phyloP scores from a whole-genome alignment of 2,113 vertebrate genomes.

The Cygnus atratus region DNA sequence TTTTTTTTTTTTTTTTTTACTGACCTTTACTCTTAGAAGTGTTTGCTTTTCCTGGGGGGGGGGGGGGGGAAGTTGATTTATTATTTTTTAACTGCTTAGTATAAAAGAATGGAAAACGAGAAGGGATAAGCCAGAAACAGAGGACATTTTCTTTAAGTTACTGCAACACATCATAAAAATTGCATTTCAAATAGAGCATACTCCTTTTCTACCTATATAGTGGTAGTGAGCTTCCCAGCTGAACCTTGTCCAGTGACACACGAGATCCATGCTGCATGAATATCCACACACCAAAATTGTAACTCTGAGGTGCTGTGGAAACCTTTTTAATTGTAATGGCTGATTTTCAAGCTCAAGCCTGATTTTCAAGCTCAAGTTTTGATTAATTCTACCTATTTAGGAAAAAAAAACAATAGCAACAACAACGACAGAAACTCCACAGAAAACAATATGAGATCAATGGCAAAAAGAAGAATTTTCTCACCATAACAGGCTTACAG shows the following conservation, averaged over 20 bases:
- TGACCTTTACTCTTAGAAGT: not conserved
- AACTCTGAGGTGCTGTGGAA: not conserved
- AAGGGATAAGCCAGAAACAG: not conserved
- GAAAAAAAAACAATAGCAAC: not conserved
- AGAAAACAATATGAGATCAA: not conserved
- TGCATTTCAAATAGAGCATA: not conserved
- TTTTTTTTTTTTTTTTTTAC: not conserved
- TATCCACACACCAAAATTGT: not conserved
- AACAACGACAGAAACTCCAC: not conserved
- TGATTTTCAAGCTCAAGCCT: not conserved
- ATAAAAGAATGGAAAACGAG: not conserved
- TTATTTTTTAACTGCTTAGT: not conserved
- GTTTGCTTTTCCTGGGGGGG: not conserved
- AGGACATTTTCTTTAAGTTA: not conserved
- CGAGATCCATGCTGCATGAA: not conserved
- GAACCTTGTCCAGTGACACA: not conserved
- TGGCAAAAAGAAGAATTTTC: not conserved
- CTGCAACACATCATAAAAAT: not conserved
- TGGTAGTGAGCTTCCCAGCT: not conserved
- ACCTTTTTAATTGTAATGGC: not conserved
- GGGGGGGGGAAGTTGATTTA: too few relatives aligned
- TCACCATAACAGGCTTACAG: accelerated
- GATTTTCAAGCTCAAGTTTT: not conserved
- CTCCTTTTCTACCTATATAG: not conserved
- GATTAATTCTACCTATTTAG: not conserved